Evolutionary conservation across 2,797 vertebrate species (phyloP).

Genomic region (Harpagifer antarcticus): DNA sequence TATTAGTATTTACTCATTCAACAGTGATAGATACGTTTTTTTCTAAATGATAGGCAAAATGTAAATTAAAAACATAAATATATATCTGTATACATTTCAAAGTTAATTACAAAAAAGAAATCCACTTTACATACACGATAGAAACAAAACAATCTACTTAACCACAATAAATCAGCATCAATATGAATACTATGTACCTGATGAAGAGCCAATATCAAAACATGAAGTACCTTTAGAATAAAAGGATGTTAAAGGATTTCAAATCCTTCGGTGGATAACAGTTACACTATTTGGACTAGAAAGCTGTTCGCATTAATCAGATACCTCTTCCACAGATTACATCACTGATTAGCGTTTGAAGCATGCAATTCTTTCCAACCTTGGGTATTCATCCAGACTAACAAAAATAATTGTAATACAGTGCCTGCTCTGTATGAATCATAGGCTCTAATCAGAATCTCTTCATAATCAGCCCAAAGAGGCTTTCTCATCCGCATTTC

Average conservation of each 20-base stretch:
- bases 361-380: constrained; percentile 11
- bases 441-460: constrained; percentile 58
- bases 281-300: constrained; percentile 8
- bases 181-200: not conserved
- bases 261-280: not conserved
- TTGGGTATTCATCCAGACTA: constrained; percentile 26
- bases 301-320: constrained; percentile 11
- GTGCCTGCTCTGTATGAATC: constrained; percentile 38
- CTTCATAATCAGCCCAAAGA: constrained; percentile 48
- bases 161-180: constrained; percentile 5
- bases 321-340: constrained; percentile 32
- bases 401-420: constrained; percentile 40
- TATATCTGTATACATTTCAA: not conserved
- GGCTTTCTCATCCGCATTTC: constrained; percentile 12
- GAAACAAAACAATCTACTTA: constrained; percentile 9
- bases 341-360: constrained; percentile 36
- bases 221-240: too few relatives aligned
- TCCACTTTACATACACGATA: not conserved
- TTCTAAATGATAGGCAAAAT: not conserved
- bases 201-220: too few relatives aligned
- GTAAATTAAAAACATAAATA: not conserved
- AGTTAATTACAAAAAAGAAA: not conserved
- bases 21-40: not conserved
- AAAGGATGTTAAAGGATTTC: not conserved
- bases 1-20: not conserved